Evolutionary conservation across 2,888 invertebrate genomes (phyloP), one percentile per base, ranked within the genome.

Genomic region (Horisme vitalbata): DNA sequence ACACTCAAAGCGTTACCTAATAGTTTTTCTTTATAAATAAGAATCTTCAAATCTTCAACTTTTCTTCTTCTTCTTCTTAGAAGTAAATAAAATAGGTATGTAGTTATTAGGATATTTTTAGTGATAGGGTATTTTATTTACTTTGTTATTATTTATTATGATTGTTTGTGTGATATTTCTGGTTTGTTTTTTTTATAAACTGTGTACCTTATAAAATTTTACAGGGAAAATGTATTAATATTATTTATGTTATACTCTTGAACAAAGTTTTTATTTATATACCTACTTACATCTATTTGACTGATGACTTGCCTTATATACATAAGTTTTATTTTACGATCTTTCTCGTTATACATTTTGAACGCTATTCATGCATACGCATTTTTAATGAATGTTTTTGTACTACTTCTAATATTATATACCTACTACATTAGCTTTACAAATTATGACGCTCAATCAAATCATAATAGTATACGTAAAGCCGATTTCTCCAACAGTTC

Each of bases 251-350:
- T 60, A 44, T 58, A 59, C 41, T 6, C 18, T 6, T 18, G 18
- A 18, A 6, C 18, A n/a, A n/a, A n/a, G n/a, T 18, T 1, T 10
- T n/a, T 26, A 11, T 26, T 26, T 4, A 6, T 53, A 61, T 21
- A 45, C 7, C 34, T 33, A 47, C n/a, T n/a, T 36, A 48, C 59
- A 68, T 69, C 72, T 75, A 75, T 75, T 76, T 71, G 77, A 72
- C 75, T 75, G 58, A 67, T 63, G 54, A 57, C 43, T 48, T 41
- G 36, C 8, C 18, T 14, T 20, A 15, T 14, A 14, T n/a, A 9
- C 4, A 1, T 31, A 34, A 7, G 4, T 23, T 23, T 23, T 23
- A n/a, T 23, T 20, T 20, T 20, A 3, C 4, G n/a, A 23, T 1
- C 23, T 2, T 6, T n/a, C 23, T n/a, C 23, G 2, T n/a, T 23